Evolutionary conservation across 92 coral and sea anemone genomes (phyloP).

Genomic region (Virgularia gustaviana): DNA sequence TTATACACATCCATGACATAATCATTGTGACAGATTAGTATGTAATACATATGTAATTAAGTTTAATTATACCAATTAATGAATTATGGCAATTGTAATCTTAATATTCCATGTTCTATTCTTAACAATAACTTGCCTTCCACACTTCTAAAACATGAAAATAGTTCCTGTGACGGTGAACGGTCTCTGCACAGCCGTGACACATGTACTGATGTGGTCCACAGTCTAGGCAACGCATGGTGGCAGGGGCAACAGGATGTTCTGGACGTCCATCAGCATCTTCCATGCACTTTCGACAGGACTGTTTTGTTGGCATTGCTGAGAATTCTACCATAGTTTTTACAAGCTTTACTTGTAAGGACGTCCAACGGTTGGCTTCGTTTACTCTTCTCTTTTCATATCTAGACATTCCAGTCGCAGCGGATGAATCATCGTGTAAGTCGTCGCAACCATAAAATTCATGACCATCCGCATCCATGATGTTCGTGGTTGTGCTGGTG

Average conservation of each 20-base stretch:
- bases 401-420: neutral
- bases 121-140: conserved; percentile 53
- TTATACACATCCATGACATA: too few species aligned
- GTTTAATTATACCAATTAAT: too few species aligned
- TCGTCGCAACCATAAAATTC: too few species aligned
- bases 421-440: neutral
- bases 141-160: conserved; percentile 59
- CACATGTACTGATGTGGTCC: conserved; percentile 59
- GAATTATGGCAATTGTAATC: too few species aligned
- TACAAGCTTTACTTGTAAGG: neutral
- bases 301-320: conserved; percentile 1
- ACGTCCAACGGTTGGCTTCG: neutral
- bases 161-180: conserved; percentile 44
- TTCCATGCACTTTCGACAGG: neutral
- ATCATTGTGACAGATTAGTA: too few species aligned
- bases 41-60: too few species aligned
- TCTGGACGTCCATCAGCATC: conserved; percentile 9
- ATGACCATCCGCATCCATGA: too few species aligned
- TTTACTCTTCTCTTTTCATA: neutral
- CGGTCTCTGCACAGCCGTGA: conserved; percentile 26
- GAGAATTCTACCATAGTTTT: neutral
- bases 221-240: conserved; percentile 51
- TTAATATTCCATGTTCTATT: too few species aligned
- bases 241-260: conserved; percentile 10
- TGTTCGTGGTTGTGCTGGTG: too few species aligned